phyloP scores from a whole-genome alignment of 1,140 invertebrate genomes.

The Drosophila azteca region DNA sequence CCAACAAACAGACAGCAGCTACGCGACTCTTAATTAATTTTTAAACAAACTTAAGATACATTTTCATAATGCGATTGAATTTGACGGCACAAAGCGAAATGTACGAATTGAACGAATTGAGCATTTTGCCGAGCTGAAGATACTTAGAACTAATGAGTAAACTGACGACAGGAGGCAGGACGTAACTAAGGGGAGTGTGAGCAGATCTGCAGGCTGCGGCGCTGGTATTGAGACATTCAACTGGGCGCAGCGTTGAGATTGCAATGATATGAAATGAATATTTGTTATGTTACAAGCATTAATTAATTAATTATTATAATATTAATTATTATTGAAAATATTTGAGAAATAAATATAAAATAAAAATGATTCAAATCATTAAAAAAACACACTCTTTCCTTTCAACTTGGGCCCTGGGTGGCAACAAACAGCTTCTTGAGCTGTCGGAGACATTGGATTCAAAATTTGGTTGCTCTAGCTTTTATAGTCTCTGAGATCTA shows the following conservation, averaged over 20 bases:
- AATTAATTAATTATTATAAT: constrained; percentile 82
- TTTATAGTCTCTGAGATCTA: no score
- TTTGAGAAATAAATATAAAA: constrained; percentile 82
- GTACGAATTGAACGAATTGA: constrained; percentile 23
- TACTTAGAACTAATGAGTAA: constrained; percentile 46
- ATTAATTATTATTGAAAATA: constrained; percentile 83
- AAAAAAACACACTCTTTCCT: constrained; percentile 35
- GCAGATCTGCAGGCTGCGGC: constrained; percentile 29
- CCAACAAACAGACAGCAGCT: constrained; percentile 40
- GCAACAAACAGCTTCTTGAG: no score
- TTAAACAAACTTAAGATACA: constrained; percentile 55
- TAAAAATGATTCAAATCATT: constrained; percentile 80
- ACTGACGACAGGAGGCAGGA: constrained; percentile 30
- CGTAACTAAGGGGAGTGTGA: constrained; percentile 16
- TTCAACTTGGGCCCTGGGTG: neutral
- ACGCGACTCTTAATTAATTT: constrained; percentile 58
- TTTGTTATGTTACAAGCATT: constrained; percentile 83
- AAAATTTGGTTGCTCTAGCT: no score
- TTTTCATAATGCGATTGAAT: constrained; percentile 70
- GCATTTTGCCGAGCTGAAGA: constrained; percentile 37
- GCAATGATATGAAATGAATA: constrained; percentile 72
- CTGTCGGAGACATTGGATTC: no score
- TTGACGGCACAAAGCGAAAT: constrained; percentile 39
- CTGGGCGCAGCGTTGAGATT: constrained; percentile 60
- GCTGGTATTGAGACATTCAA: constrained; percentile 48